Base-by-base conservation (phyloP, 2,888 invertebrate species). In the Brachypalpus laphriformis region DNA sequence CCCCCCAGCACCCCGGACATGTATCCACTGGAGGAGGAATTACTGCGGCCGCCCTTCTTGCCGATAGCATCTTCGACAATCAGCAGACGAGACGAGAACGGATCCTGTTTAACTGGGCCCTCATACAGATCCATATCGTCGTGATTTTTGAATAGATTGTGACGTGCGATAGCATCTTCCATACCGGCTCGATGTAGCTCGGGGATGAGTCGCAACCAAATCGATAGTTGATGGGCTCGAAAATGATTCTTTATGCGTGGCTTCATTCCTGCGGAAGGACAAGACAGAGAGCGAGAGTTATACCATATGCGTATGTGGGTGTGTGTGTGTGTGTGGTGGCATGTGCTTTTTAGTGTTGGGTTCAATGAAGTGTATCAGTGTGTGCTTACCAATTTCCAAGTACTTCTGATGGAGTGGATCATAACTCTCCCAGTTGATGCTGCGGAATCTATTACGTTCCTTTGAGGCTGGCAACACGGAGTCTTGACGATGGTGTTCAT, bases 141-240 rank as follows among this genome's bases (percentile, higher is more conserved):
- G 92, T 97, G 96, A 92, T 97, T 96, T 87, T 96, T 94, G 92
- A 98, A 97, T 87, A 98, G 94, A 92, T 98, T 98, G 93, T 98
- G 97, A 56, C 96, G 93, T 0, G 96, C 95, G 49, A 96, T 96
- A 7, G 96, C 97, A 91, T 97, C 97, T 89, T 97, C 97, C 96
- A 97, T 97, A 3, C 97, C 97, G 0, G 96, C 96, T 68, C 97
- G 93, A 90, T 97, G 97, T 0, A 97, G 93, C 91, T 98, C 98
- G 0, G 98, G 98, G 56, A 99, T 96, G 6, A 98, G 94, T 5
- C 98, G 96, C 7, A 98, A 92, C 99, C 99, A 99, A 51, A 98
- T 97, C 56, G 98, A 98, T 61, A 98, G 93, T 90, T 98, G 98
- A 92, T 98, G 98, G 1, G 98, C 98, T 59, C 98, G 94, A 93